Conservation (phyloP, 2,113 vertebrate species). For the human region DNA sequence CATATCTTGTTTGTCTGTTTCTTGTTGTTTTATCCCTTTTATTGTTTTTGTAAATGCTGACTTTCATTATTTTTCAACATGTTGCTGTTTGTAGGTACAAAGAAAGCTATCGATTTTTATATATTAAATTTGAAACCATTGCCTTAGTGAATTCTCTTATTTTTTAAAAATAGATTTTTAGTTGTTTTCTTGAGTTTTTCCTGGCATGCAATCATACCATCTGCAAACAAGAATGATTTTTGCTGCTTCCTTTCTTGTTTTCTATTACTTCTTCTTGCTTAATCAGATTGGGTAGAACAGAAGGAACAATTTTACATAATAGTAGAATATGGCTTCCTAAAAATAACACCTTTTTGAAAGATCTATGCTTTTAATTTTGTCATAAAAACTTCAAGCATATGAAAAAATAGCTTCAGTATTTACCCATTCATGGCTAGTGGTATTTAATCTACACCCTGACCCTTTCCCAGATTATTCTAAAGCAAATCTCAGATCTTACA, state of each 20-base stretch:
- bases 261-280: neutral
- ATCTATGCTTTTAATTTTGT: neutral
- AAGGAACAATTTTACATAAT: neutral
- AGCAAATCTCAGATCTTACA: neutral
- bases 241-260: neutral
- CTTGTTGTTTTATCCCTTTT: neutral
- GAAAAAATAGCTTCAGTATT: neutral
- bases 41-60: neutral
- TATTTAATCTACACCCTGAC: neutral
- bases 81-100: neutral
- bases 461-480: neutral
- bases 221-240: neutral
- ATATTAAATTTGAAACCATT: neutral
- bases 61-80: neutral
- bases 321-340: neutral
- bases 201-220: neutral
- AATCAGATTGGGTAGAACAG: neutral
- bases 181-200: neutral
- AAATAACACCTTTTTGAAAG: neutral
- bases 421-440: rapidly evolving
- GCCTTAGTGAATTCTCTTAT: neutral
- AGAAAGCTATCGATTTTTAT: neutral
- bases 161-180: neutral
- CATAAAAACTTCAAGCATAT: neutral
- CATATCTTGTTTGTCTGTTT: neutral